Conservation (phyloP, 2,113 vertebrate genomes). For the Castor canadensis region DNA sequence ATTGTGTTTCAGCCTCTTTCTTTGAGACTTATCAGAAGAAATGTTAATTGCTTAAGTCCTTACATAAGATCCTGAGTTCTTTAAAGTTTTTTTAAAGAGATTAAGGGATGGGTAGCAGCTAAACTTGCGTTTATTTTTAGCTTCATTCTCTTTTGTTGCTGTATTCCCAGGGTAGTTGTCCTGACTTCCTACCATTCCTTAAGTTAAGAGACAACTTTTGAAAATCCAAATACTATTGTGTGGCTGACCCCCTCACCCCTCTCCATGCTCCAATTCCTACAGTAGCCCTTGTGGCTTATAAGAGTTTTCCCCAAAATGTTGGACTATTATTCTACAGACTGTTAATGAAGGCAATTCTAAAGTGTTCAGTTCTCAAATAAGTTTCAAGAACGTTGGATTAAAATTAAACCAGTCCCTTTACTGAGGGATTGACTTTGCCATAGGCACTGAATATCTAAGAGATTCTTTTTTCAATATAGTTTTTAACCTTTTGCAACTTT, state of each 20-base stretch:
- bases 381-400: not conserved
- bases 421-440: not conserved
- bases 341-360: not conserved
- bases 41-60: constrained; percentile 43
- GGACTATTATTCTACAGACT: not conserved
- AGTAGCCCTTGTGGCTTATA: not conserved
- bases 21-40: constrained; percentile 31
- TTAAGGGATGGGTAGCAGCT: not conserved
- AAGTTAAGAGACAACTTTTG: not conserved
- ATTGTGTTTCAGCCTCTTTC: constrained; percentile 40
- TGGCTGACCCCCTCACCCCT: not conserved
- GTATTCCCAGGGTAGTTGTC: not conserved
- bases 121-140: constrained; percentile 17
- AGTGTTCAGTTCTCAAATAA: not conserved
- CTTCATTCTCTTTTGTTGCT: not conserved
- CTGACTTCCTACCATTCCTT: not conserved
- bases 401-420: not conserved
- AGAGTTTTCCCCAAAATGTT: not conserved
- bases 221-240: not conserved
- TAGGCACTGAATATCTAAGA: not conserved
- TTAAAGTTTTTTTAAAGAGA: constrained; percentile 10
- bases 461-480: not conserved
- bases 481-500: not conserved
- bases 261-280: not conserved
- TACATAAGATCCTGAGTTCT: not conserved